phyloP scores from a whole-genome alignment of 2,797 vertebrate genomes.

The Anguilla anguilla region DNA sequence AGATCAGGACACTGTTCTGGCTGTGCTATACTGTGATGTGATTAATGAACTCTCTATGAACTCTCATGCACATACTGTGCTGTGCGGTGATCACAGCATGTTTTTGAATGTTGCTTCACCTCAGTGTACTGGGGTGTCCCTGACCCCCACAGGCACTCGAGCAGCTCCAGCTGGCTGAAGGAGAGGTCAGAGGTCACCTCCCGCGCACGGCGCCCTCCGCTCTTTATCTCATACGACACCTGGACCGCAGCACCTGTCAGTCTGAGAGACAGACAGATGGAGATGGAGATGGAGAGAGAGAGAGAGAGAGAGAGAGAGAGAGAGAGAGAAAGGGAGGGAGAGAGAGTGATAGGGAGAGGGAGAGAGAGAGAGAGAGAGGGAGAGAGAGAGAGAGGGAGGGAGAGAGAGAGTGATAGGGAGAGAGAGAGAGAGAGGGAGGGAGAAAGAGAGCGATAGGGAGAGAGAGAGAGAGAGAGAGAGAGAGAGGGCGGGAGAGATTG shows the following conservation, averaged over 20 bases:
- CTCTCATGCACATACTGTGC: too few relatives aligned
- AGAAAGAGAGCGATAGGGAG: not conserved
- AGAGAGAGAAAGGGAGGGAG: too few relatives aligned
- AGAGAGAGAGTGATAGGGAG: not conserved
- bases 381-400: not conserved
- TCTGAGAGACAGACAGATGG: constrained; percentile 57
- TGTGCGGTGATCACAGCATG: not conserved
- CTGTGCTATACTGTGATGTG: not conserved
- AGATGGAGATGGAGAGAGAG: not conserved
- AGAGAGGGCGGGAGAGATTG: not conserved
- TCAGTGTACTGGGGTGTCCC: constrained; percentile 77
- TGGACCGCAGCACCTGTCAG: constrained; percentile 84
- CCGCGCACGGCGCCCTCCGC: constrained; percentile 60
- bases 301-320: not conserved
- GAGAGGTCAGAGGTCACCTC: constrained; percentile 76
- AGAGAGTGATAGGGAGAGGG: not conserved
- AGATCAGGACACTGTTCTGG: not conserved
- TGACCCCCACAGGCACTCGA: constrained; percentile 84
- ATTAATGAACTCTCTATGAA: not conserved
- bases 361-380: not conserved
- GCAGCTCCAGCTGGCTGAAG: constrained; percentile 87
- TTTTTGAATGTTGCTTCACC: constrained; percentile 63
- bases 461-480: not conserved
- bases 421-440: too few relatives aligned
- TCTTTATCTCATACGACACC: constrained; percentile 82